phyloP scores from a whole-genome alignment of 2,888 invertebrate species.

The Drosophila robusta region DNA sequence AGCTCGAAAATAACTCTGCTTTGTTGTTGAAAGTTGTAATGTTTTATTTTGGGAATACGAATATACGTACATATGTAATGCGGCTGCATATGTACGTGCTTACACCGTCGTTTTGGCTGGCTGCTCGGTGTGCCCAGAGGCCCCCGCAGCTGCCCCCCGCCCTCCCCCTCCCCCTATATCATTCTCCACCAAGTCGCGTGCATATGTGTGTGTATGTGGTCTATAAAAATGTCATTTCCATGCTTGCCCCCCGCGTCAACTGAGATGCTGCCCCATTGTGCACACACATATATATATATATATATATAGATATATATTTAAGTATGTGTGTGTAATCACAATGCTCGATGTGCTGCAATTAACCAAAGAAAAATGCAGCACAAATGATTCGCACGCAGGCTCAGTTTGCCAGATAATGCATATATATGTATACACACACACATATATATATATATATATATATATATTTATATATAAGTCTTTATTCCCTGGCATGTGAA shows the following conservation, averaged over 20 bases:
- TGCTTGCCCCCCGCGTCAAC: slow-evolving; percentile 20
- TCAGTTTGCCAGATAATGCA: slow-evolving; percentile 14
- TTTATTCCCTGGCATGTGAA: neutral
- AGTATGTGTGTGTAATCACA: neutral
- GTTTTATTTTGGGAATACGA: slow-evolving; percentile 70
- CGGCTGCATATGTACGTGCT: slow-evolving; percentile 47
- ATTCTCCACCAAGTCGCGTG: slow-evolving; percentile 6
- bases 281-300: slow-evolving; percentile 18
- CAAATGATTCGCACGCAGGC: slow-evolving; percentile 55
- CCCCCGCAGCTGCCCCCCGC: neutral
- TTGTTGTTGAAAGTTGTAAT: slow-evolving; percentile 69
- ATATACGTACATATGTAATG: slow-evolving; percentile 10
- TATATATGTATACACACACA: neutral
- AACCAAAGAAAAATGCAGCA: slow-evolving; percentile 58
- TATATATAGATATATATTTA: neutral
- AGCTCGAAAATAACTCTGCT: neutral
- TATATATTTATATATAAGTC: slow-evolving; percentile 9
- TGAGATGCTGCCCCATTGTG: slow-evolving; percentile 9
- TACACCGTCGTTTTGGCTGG: slow-evolving; percentile 66
- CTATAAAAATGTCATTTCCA: slow-evolving; percentile 41
- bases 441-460: neutral
- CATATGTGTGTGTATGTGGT: slow-evolving; percentile 6
- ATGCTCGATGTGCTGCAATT: slow-evolving; percentile 61
- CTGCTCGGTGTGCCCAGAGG: slow-evolving; percentile 14
- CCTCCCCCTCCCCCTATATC: neutral